A percentile compares a stretch with the other conserved stretches of the same genome.
These are phyloP conservation scores for Chirona hameri DNA, from an alignment of 2,888 invertebrate genomes.

Conservation along the genomic window DNA sequence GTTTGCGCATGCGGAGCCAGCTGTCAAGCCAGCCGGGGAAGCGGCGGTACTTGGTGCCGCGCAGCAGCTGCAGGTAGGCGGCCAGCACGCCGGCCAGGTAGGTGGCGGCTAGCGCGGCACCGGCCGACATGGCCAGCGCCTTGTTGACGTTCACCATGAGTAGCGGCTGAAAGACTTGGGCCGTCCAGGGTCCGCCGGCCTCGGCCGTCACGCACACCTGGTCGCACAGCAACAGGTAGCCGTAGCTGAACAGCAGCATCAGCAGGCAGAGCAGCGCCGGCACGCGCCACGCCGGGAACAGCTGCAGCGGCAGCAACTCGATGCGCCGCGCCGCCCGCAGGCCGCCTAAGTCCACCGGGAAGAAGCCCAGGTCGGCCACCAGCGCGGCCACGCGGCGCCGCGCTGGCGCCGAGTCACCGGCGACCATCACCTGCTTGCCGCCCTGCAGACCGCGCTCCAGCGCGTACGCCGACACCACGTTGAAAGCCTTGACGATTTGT, in stretches of 20 bases:
- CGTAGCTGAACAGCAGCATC: slow-evolving; percentile 35
- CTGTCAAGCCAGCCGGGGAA: slow-evolving; percentile 40
- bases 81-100: slow-evolving; percentile 38
- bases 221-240: slow-evolving; percentile 32
- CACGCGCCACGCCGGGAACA: slow-evolving; percentile 38
- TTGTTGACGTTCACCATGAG: slow-evolving; percentile 33
- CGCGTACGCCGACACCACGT: slow-evolving; percentile 40
- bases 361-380: not conserved
- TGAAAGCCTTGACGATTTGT: slow-evolving; percentile 39
- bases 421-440: slow-evolving; percentile 37
- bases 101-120: slow-evolving; percentile 31
- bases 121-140: slow-evolving; percentile 34
- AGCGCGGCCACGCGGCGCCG: not conserved
- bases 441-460: slow-evolving; percentile 39
- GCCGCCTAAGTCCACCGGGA: not conserved
- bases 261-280: slow-evolving; percentile 33
- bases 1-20: slow-evolving; percentile 40
- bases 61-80: slow-evolving; percentile 38
- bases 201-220: slow-evolving; percentile 32
- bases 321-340: slow-evolving; percentile 31
- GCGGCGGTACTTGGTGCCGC: slow-evolving; percentile 40
- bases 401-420: not conserved
- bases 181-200: not conserved
- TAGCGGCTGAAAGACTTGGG: slow-evolving; percentile 23
- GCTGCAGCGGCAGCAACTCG: slow-evolving; percentile 39